Percentiles rank a stretch among this genome's conserved stretches.
These are phyloP conservation scores for Caenorhabditis becei DNA, from an alignment of 2,888 invertebrate genomes.

Conservation along the genomic window DNA sequence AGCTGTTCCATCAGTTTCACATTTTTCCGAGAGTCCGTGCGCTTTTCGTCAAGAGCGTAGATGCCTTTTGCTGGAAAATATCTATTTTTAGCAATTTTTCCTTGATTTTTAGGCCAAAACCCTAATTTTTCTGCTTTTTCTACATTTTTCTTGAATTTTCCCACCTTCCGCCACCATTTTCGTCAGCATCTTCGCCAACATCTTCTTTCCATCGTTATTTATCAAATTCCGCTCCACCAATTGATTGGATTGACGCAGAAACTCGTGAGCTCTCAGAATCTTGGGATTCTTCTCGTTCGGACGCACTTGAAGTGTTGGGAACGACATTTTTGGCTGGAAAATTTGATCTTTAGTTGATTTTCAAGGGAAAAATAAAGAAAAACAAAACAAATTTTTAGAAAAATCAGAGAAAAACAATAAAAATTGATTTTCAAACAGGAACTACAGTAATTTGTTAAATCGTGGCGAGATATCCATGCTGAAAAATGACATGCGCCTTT, in stretches of 20 bases:
- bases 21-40: constrained; percentile 26
- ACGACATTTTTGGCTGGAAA: constrained; percentile 36
- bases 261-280: constrained; percentile 49
- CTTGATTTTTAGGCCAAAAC: not conserved
- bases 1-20: constrained; percentile 36
- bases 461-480: not conserved
- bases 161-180: constrained; percentile 43
- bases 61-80: constrained; percentile 38
- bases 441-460: not conserved
- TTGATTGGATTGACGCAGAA: constrained; percentile 48
- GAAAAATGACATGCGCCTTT: not conserved
- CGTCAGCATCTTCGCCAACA: constrained; percentile 29
- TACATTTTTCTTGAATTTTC: not conserved
- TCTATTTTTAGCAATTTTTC: not conserved
- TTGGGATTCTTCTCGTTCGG: constrained; percentile 46
- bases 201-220: constrained; percentile 35
- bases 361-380: not conserved
- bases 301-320: constrained; percentile 44
- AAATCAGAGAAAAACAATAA: not conserved
- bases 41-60: constrained; percentile 39
- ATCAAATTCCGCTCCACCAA: constrained; percentile 30
- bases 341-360: not conserved
- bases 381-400: not conserved
- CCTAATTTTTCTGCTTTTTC: no score
- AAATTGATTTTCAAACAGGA: not conserved